Base-by-base conservation (phyloP, 2,113 vertebrate species). In the Heliornis fulica region DNA sequence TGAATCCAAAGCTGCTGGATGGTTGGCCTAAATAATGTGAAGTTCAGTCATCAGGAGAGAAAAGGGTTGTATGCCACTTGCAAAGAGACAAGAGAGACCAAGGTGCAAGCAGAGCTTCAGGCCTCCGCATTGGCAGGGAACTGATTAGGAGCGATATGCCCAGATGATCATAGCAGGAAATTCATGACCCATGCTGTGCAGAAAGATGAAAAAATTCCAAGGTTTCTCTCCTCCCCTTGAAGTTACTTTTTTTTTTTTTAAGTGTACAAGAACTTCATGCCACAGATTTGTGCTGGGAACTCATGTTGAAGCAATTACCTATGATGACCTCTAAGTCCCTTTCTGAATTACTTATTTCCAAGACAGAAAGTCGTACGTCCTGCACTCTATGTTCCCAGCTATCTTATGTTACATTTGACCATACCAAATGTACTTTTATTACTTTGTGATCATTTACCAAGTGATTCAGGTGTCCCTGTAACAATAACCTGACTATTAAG, bases 281-380 rank as follows among this genome's bases (percentile, higher is more conserved):
- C 60, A 46, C 9, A 54, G 54, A 16, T 87, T 78, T 92, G 56
- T 71, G 51, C 86, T 90, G 38, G 83, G 89, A 90, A 71, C 32
- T 78, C 68, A 54, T 40, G 72, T 87, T 54, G 89, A 93, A 76
- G 63, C 72, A 81, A 90, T 92, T 95, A 66, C 64, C 12, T 81
- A 13, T 60, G 64, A 68, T 48, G 64, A 83, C 80, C 86, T 84
- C 43, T 20, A 20, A 81, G 83, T 68, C 40, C 22, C 26, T 87
- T 77, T 89, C 60, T 77, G 90, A 94, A 92, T 83, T 88, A 65
- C 36, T 88, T 61, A 54, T 66, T 90, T 90, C 31, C 50, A 81
- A 81, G 87, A 57, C 10, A 77, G 80, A 61, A 91, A 83, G 46
- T 34, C 56, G 26, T 74, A 46, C 76, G 65, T 70, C 15, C 25